These are phyloP conservation scores for Pangasius larnaudii DNA, from an alignment of 2,797 vertebrate genomes.

Conservation along the genomic window DNA sequence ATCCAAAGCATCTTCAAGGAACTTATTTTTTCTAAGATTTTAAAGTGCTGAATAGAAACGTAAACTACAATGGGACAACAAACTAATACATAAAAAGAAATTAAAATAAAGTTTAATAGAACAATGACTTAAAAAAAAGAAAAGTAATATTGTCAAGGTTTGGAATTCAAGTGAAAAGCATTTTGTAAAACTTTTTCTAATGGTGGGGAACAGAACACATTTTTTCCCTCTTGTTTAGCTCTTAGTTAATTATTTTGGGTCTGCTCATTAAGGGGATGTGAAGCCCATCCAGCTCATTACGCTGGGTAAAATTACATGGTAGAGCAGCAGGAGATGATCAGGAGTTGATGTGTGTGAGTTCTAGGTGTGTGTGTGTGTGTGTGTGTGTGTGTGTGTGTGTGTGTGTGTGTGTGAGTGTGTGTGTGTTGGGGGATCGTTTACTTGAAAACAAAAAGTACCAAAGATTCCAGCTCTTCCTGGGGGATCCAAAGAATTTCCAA, in stretches of 20 bases:
- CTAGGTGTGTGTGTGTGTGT: conserved; percentile 14
- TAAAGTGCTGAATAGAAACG: neutral
- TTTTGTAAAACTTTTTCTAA: neutral
- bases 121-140: neutral
- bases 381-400: conserved; percentile 17
- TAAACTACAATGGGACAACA: neutral
- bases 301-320: conserved; percentile 19
- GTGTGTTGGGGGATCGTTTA: neutral
- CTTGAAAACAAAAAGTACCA: neutral
- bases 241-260: conserved; percentile 26
- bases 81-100: neutral
- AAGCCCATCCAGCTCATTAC: conserved; percentile 31
- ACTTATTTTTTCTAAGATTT: neutral
- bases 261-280: conserved; percentile 31
- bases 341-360: conserved; percentile 14
- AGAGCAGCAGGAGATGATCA: conserved; percentile 36
- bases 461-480: neutral
- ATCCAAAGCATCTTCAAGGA: neutral
- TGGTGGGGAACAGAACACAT: neutral
- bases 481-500: neutral
- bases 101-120: neutral
- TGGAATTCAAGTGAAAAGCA: neutral
- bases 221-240: conserved; percentile 13
- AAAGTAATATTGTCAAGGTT: neutral
- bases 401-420: neutral